Evolutionary conservation across 2,113 vertebrate species (phyloP), one percentile per base, ranked within the genome.

Genomic region (Acanthochromis polyacanthus): DNA sequence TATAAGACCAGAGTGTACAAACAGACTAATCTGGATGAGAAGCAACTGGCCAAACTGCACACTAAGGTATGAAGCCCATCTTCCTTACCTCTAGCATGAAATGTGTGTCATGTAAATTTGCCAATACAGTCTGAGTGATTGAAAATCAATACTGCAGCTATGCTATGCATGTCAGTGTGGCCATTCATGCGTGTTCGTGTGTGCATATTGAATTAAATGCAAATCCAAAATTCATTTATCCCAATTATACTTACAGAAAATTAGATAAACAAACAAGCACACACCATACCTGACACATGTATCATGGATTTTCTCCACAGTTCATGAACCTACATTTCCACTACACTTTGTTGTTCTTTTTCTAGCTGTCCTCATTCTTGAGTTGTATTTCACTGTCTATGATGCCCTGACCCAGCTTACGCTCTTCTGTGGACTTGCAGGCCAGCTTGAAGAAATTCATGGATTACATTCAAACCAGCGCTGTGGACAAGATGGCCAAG

Each of bases 1-100:
- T 99, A 99, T 88, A 99, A 99, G 94, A 99, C 96, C 71, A 94
- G 98, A 79, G 97, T 99, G 52, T 99, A 99, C 93, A 99, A 95
- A 56, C 98, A 99, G 93, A 96, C 96, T 55, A 98, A 97, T 81
- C 93, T 99, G 59, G 97, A 99, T 86, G 98, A 99, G 93, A 99
- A 99, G 80, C 98, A 99, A 75, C 91, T 99, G 94, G 97, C 97
- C 86, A 99, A 99, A 86, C 92, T 99, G 75, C 98, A 99, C 87
- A 98, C 97, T 0, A 99, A 99, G 97, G 98, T 99, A 87, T n/a
- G 16, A 25, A 28, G 32, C 15, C 30, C 10, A 5, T 57, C 4
- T 11, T 22, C 15, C 17, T 20, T 20, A 55, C 22, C 55, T 15
- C 20, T 61, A 0, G 63, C 36, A 3, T 65, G n/a, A 10, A 22